Evolutionary conservation across 1,140 invertebrate genomes (phyloP), one percentile per base, ranked within the genome.

Genomic region (Amphibalanus amphitrite): DNA sequence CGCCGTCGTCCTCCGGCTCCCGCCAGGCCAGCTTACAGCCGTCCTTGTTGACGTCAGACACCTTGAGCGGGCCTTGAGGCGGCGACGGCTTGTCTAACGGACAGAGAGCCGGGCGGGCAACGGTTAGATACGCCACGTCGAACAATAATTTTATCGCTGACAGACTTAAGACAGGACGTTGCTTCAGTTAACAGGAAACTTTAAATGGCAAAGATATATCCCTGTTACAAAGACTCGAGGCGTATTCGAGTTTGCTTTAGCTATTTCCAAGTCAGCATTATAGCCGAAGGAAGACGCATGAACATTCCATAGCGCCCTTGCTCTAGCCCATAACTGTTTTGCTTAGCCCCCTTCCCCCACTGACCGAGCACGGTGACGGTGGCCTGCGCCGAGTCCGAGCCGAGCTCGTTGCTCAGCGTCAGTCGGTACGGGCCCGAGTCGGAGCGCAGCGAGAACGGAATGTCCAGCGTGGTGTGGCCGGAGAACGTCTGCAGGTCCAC

Each of bases 351-450:
- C 33, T 15, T 38, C 4, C 33, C 4, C 33, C 97, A 97, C 76
- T 88, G 88, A 80, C 98, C 87, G 33, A 95, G 80, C 17, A 96
- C 93, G 0, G 89, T 93, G 0, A 95, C 92, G 78, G 89, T 88
- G 1, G 92, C 92, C 4, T 88, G 87, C 20, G 90, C 90, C 73
- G 89, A 88, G 77, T 85, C 89, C 33, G 85, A 85, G 28, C 93
- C 93, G 30, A 91, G 82, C 70, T 93, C 87, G 78, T 96, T 96
- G 75, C 88, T 88, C 28, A 96, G 80, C 17, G 89, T 92, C 47
- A 96, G 78, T 29, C 87, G 89, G 77, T 96, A 96, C 76, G 87
- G 85, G 73, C 93, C 93, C 77, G 88, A 88, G 79, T 96, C 93
- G 71, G 83, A 81, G 29, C 93, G 84, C 67, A 88, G 85, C 28